Evolutionary conservation across 2,113 vertebrate species (phyloP).

Genomic region (Orientallactaga bullata): DNA sequence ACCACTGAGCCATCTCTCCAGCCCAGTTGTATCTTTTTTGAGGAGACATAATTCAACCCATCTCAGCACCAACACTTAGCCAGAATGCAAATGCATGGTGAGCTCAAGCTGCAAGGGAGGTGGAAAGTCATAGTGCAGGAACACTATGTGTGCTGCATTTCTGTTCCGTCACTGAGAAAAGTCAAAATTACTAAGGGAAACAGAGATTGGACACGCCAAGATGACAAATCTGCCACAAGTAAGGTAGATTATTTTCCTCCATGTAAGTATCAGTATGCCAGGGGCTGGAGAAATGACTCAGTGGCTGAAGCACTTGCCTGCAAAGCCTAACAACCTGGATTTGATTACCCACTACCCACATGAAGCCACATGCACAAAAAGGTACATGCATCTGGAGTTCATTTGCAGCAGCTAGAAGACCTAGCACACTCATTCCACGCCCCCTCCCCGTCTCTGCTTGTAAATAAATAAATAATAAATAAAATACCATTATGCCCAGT

Average conservation of each 20-base stretch:
- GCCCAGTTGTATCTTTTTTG: too few relatives aligned
- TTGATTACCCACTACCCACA: too few relatives aligned
- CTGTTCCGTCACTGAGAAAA: not conserved
- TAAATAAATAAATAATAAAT: too few relatives aligned
- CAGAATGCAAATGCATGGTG: not conserved
- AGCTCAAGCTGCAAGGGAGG: not conserved
- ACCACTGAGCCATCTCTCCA: too few relatives aligned
- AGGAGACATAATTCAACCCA: not conserved
- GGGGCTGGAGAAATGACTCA: too few relatives aligned
- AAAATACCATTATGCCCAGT: not conserved
- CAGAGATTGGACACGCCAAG: not conserved
- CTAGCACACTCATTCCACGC: too few relatives aligned
- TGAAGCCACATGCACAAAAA: too few relatives aligned
- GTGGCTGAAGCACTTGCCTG: too few relatives aligned
- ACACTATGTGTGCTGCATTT: not conserved
- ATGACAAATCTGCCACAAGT: not conserved
- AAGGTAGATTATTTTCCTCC: not conserved
- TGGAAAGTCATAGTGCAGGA: not conserved
- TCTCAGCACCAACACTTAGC: not conserved
- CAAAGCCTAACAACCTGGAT: too few relatives aligned
- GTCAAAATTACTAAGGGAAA: constrained; percentile 28
- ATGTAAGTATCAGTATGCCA: not conserved
- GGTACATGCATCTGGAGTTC: too few relatives aligned
- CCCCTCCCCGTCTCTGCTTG: too few relatives aligned
- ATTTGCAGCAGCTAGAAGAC: too few relatives aligned